Percentiles rank a stretch among this genome's conserved stretches.
These are phyloP conservation scores for Cromileptes altivelis DNA, from an alignment of 2,113 vertebrate species.

Conservation along the genomic window DNA sequence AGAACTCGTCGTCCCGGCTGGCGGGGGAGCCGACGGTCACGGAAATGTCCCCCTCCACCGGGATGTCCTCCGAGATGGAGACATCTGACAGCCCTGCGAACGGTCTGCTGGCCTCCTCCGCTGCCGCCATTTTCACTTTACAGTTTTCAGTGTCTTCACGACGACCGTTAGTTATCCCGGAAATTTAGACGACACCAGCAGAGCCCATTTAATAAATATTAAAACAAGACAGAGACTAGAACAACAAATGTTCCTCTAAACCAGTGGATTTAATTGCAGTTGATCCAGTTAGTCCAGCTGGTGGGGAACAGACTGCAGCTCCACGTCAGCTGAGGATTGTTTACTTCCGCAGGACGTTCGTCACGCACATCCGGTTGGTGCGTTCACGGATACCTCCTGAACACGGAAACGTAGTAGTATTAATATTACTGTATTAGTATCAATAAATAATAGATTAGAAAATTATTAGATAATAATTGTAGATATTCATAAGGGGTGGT, in stretches of 20 bases:
- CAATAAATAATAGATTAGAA: too few relatives aligned
- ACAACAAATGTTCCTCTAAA: accelerated
- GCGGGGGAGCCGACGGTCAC: constrained; percentile 85
- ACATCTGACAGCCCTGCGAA: constrained; percentile 94
- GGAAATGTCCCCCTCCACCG: constrained; percentile 95
- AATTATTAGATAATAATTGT: too few relatives aligned
- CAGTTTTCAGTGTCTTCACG: not conserved
- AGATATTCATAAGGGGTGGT: too few relatives aligned
- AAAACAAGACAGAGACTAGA: accelerated
- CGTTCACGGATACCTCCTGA: constrained; percentile 24
- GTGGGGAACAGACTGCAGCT: not conserved
- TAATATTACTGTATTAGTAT: too few relatives aligned
- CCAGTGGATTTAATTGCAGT: accelerated
- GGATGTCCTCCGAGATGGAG: constrained; percentile 92
- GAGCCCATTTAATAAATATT: accelerated
- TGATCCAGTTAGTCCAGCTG: not conserved
- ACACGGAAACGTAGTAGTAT: too few relatives aligned
- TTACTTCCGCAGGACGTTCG: constrained; percentile 67
- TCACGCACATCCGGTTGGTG: constrained; percentile 38
- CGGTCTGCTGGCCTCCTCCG: constrained; percentile 79
- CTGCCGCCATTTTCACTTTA: constrained; percentile 78
- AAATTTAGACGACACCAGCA: not conserved
- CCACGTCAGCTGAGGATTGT: constrained; percentile 80
- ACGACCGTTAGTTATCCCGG: not conserved
- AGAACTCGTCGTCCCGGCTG: constrained; percentile 88